Evolutionary conservation across 1,140 invertebrate species (phyloP).

Genomic region (Drosophila murphyi): DNA sequence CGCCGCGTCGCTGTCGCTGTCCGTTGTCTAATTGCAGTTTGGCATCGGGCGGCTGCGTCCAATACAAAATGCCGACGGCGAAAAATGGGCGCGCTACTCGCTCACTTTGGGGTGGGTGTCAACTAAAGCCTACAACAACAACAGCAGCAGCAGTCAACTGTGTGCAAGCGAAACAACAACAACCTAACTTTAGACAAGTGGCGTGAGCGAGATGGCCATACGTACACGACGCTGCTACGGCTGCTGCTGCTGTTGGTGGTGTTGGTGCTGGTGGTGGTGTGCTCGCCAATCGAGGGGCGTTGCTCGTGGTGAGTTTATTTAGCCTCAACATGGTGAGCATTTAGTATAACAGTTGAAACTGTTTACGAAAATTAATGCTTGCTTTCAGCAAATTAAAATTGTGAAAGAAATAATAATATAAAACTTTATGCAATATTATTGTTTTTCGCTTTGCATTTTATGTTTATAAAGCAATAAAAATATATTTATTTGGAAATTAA

Average conservation of each 20-base stretch:
- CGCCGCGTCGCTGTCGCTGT: conserved; percentile 7
- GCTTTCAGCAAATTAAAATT: too few species aligned
- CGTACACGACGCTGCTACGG: neutral
- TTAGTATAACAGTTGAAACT: conserved; percentile 38
- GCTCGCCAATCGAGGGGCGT: conserved; percentile 21
- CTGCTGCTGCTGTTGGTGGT: conserved; percentile 22
- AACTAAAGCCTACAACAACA: conserved; percentile 21
- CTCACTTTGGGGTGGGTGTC: conserved; percentile 40
- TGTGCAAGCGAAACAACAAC: conserved; percentile 1
- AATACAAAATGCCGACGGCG: conserved; percentile 75
- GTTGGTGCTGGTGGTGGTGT: conserved; percentile 36
- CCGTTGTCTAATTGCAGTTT: conserved; percentile 45
- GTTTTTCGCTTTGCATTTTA: too few species aligned
- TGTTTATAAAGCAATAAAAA: too few species aligned
- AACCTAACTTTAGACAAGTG: neutral
- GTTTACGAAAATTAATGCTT: neutral
- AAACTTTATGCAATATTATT: too few species aligned
- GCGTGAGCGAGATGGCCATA: conserved; percentile 40
- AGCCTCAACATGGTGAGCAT: conserved; percentile 24
- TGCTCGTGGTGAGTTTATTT: conserved; percentile 39
- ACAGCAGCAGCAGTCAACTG: neutral
- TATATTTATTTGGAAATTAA: too few species aligned
- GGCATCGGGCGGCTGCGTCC: conserved; percentile 30
- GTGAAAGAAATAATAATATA: too few species aligned
- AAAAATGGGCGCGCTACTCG: conserved; percentile 65